A percentile compares a stretch with the other conserved stretches of the same genome.
phyloP scores from a whole-genome alignment of 2,113 vertebrate species.

The Nematolebias whitei region DNA sequence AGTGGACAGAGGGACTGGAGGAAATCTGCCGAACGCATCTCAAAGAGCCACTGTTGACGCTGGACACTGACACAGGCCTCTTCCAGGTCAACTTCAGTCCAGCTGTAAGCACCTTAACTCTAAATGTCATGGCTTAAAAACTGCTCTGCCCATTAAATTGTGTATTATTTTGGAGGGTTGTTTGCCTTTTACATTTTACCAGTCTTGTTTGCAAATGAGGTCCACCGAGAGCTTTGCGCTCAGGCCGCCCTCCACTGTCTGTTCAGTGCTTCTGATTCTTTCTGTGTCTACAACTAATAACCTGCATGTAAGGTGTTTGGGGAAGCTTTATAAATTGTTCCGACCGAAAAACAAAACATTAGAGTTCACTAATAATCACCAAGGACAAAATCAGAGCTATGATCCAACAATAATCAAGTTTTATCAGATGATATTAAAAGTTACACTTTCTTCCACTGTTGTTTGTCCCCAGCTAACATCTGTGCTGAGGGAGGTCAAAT shows the following conservation, averaged over 20 bases:
- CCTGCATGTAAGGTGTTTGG: background rate
- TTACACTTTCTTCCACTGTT: background rate
- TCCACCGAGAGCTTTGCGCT: no score
- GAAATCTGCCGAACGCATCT: constrained; percentile 74
- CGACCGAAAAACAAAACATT: no score
- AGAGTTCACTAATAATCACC: no score
- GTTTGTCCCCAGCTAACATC: constrained; percentile 74
- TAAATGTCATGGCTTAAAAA: background rate
- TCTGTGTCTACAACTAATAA: background rate
- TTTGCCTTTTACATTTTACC: no score
- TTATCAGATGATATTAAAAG: background rate
- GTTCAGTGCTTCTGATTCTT: background rate
- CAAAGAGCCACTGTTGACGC: constrained; percentile 66
- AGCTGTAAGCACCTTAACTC: constrained; percentile 64
- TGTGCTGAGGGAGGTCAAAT: constrained; percentile 78
- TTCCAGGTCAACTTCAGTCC: constrained; percentile 79
- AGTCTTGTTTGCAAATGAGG: no score
- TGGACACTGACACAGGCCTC: constrained; percentile 59
- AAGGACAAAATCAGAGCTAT: no score
- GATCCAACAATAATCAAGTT: background rate
- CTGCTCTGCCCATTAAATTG: no score
- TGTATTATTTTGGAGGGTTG: no score
- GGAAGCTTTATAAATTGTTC: background rate
- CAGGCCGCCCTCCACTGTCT: no score
- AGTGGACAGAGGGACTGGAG: constrained; percentile 72